phyloP scores from a whole-genome alignment of 2,113 vertebrate species.

The Tragelaphus buxtoni region DNA sequence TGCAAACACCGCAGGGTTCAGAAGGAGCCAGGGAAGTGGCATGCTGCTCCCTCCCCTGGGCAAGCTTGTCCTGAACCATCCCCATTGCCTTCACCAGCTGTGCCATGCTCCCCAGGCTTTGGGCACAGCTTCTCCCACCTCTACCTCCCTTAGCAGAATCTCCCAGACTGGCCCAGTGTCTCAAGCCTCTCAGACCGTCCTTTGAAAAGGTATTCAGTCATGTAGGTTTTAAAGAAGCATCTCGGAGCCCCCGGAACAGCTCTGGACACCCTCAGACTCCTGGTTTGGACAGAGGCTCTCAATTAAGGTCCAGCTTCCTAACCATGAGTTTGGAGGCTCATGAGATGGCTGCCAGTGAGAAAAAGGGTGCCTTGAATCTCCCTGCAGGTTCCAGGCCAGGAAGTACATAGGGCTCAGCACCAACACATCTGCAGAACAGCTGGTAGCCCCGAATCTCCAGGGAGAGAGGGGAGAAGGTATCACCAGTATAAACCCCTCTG shows the following conservation, averaged over 20 bases:
- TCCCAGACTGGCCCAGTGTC: background rate
- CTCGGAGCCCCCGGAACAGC: background rate
- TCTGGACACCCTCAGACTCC: background rate
- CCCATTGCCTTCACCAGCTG: no score
- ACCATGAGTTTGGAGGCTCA: background rate
- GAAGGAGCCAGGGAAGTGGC: background rate
- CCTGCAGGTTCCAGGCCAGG: background rate
- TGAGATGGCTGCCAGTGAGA: no score
- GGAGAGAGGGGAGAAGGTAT: background rate
- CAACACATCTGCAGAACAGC: background rate
- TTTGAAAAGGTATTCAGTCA: background rate
- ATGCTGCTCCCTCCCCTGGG: accelerated
- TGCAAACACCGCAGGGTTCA: accelerated
- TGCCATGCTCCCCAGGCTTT: background rate
- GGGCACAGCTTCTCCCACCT: no score
- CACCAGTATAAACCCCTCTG: accelerated
- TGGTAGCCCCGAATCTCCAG: background rate
- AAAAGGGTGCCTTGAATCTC: background rate
- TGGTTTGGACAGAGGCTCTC: accelerated
- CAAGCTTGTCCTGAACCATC: background rate
- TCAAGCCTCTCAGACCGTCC: background rate
- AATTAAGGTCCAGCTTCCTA: background rate
- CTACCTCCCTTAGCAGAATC: background rate
- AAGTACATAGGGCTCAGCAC: background rate
- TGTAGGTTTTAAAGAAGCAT: background rate